Conservation (phyloP, 2,888 invertebrate genomes). For the Sabellastarte sp. region DNA sequence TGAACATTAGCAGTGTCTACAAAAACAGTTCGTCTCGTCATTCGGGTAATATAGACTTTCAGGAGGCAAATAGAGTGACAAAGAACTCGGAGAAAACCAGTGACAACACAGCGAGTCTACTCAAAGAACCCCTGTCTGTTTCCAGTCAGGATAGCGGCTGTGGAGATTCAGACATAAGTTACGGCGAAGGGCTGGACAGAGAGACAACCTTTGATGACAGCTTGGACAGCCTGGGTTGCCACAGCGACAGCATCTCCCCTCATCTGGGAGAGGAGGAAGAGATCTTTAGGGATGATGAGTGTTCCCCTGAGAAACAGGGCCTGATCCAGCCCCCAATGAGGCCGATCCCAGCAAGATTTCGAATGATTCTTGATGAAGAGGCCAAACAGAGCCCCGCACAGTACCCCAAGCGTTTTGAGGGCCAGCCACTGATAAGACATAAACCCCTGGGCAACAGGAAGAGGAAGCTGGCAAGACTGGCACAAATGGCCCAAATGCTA, state of each 20-base stretch:
- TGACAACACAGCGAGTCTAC: too few species aligned
- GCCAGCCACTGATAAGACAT: neutral
- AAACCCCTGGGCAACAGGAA: neutral
- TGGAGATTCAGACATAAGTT: neutral
- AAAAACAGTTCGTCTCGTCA: too few species aligned
- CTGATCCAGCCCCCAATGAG: neutral
- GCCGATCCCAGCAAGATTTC: neutral
- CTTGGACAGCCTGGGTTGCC: neutral
- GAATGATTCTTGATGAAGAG: neutral
- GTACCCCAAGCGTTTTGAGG: neutral
- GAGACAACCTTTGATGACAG: neutral
- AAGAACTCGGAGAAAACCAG: too few species aligned
- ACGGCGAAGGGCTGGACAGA: neutral
- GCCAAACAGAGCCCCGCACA: neutral
- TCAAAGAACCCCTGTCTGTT: neutral
- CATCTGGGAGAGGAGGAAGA: neutral
- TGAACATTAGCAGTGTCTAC: too few species aligned
- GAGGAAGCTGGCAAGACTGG: neutral
- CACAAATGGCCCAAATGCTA: neutral
- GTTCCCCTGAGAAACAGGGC: too few species aligned
- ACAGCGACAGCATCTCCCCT: neutral
- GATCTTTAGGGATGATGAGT: neutral
- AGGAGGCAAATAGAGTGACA: too few species aligned
- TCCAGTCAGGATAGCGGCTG: neutral
- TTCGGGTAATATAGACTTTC: too few species aligned